These are phyloP conservation scores for Rhynchotus rufescens DNA, from an alignment of 2,797 vertebrate species.

Conservation along the genomic window DNA sequence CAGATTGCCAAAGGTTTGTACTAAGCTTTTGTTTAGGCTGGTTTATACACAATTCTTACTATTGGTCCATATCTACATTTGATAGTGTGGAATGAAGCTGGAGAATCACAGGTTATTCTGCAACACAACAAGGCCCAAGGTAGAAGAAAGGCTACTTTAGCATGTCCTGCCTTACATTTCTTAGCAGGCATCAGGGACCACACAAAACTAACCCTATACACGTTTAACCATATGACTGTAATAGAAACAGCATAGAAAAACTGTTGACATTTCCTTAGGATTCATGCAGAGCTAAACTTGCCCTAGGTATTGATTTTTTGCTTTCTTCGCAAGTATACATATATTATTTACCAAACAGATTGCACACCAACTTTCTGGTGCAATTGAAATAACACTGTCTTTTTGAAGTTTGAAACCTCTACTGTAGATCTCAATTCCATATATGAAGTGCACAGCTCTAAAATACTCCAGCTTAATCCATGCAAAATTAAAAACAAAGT, in stretches of 20 bases:
- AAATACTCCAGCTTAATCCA: background rate
- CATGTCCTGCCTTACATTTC: fast-evolving
- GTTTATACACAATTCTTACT: background rate
- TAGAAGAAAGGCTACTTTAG: fast-evolving
- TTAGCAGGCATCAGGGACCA: background rate
- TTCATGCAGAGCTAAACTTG: background rate
- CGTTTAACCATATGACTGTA: background rate
- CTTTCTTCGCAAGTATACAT: conserved; percentile 21
- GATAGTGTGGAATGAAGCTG: background rate
- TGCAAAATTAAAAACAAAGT: background rate
- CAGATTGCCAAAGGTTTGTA: background rate
- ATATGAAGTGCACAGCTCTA: background rate
- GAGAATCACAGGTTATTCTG: background rate
- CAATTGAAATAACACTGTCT: conserved; percentile 39
- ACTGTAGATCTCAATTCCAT: background rate
- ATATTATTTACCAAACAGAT: conserved; percentile 57
- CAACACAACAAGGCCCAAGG: background rate
- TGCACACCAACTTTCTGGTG: conserved; percentile 22
- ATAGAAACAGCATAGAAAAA: background rate
- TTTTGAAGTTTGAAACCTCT: background rate
- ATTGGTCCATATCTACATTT: background rate
- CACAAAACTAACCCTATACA: background rate
- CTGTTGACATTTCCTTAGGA: background rate
- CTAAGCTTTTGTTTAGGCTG: background rate
- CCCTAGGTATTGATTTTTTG: conserved; percentile 43